Conservation (phyloP, 2,888 invertebrate species). For the Erebia ligea region DNA sequence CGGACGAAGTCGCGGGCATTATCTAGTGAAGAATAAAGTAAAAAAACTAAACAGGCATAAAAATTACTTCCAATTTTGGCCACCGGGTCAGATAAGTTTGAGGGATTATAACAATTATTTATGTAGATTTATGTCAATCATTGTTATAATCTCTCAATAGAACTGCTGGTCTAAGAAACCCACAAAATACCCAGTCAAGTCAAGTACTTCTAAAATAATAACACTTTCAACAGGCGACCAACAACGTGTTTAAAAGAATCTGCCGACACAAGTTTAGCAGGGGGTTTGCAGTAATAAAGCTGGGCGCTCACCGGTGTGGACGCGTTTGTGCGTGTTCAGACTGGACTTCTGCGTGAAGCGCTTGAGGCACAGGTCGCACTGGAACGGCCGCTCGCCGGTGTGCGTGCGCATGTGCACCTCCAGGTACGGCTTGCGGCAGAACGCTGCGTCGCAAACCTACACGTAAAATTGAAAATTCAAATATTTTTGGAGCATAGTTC, state of each 20-base stretch:
- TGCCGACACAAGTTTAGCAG: background rate
- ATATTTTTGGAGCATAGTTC: too few relatives aligned
- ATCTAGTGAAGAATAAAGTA: too few relatives aligned
- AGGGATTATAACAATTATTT: too few relatives aligned
- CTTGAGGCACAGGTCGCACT: conserved; percentile 89
- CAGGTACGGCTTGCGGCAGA: conserved; percentile 91
- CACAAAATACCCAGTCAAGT: too few relatives aligned
- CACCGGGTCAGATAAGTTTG: too few relatives aligned
- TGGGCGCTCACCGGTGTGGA: conserved; percentile 86
- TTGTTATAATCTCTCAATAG: too few relatives aligned
- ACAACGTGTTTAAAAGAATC: background rate
- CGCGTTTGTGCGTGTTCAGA: conserved; percentile 90
- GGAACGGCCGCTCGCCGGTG: conserved; percentile 89
- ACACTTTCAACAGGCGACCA: background rate
- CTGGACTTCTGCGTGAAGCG: conserved; percentile 92
- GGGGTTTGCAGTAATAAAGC: background rate
- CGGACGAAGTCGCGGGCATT: too few relatives aligned
- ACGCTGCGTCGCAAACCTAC: conserved; percentile 88
- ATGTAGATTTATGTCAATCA: too few relatives aligned
- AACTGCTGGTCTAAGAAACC: too few relatives aligned
- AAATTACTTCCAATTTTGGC: too few relatives aligned
- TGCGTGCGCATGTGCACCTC: conserved; percentile 92
- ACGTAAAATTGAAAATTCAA: too few relatives aligned
- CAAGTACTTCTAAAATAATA: background rate
- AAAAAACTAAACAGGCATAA: too few relatives aligned